Evolutionary conservation across 2,888 invertebrate species (phyloP).

Genomic region (Volucella inanis): DNA sequence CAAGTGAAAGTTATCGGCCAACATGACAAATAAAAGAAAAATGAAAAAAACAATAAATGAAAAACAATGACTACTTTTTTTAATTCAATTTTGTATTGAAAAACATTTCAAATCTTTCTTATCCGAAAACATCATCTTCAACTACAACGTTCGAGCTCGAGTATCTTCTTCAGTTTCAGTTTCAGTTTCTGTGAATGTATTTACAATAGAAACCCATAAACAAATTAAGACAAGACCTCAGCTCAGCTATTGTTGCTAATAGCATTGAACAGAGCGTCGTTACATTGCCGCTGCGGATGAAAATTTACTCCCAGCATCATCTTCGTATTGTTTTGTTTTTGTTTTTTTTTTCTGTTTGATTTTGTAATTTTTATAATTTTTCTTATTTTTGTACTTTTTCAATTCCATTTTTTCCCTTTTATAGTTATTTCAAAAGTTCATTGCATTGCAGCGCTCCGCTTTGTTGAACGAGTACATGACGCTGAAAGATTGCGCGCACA

Average conservation of each 20-base stretch:
- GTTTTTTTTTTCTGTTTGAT: slow-evolving; percentile 8
- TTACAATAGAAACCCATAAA: slow-evolving; percentile 56
- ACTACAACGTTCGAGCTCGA: not conserved
- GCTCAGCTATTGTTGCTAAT: slow-evolving; percentile 57
- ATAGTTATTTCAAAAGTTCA: slow-evolving; percentile 69
- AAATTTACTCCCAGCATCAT: slow-evolving; percentile 38
- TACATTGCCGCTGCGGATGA: slow-evolving; percentile 11
- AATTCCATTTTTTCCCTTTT: slow-evolving; percentile 18
- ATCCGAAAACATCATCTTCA: slow-evolving; percentile 51
- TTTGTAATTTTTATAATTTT: slow-evolving; percentile 1
- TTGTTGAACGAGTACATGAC: slow-evolving; percentile 16
- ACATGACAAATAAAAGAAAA: slow-evolving; percentile 11
- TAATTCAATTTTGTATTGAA: slow-evolving; percentile 42
- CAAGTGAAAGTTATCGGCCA: slow-evolving; percentile 38
- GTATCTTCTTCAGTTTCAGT: slow-evolving; percentile 55
- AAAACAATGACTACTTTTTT: not conserved
- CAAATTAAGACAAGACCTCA: slow-evolving; percentile 71
- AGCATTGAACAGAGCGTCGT: slow-evolving; percentile 46
- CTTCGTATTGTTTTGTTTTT: slow-evolving; percentile 6
- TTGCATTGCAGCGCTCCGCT: slow-evolving; percentile 56
- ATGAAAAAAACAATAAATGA: slow-evolving; percentile 7
- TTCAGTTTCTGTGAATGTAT: slow-evolving; percentile 50
- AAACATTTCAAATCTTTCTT: slow-evolving; percentile 55
- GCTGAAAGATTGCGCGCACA: slow-evolving; percentile 40
- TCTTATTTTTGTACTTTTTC: not conserved